phyloP scores from a whole-genome alignment of 2,888 invertebrate species.

The Meteorus cinctellus region DNA sequence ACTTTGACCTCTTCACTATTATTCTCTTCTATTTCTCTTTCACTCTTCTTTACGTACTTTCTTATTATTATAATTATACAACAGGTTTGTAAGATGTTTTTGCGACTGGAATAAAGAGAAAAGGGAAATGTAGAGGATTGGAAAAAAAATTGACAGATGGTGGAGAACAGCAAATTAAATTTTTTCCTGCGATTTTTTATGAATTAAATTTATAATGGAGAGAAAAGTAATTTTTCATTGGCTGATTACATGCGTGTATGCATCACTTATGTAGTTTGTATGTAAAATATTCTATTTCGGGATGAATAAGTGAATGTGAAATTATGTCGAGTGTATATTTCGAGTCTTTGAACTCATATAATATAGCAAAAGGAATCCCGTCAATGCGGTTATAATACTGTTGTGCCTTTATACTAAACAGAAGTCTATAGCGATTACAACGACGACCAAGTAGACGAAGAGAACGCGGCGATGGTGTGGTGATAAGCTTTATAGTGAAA shows the following conservation, averaged over 20 bases:
- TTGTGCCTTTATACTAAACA: background rate
- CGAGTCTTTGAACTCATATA: background rate
- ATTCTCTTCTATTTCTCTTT: conserved; percentile 10
- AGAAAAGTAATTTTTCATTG: background rate
- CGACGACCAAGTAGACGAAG: background rate
- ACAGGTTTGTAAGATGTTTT: background rate
- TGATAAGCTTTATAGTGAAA: conserved; percentile 21
- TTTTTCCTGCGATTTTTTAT: background rate
- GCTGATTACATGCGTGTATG: background rate
- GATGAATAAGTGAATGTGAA: background rate
- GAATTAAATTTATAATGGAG: background rate
- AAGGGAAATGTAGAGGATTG: background rate
- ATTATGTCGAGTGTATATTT: background rate
- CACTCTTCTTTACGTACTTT: background rate
- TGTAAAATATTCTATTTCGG: background rate
- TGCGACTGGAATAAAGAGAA: background rate
- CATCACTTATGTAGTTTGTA: background rate
- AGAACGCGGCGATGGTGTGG: background rate
- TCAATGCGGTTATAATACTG: background rate
- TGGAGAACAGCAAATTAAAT: too few species aligned
- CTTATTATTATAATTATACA: background rate
- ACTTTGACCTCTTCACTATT: conserved; percentile 52
- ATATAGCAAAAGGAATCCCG: background rate
- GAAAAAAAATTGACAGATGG: background rate
- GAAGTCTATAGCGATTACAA: too few species aligned